A percentile compares a stretch with the other conserved stretches of the same genome.
Evolutionary conservation across 23 tunicate genomes (phyloP).

Genomic region (Corella eumyota): DNA sequence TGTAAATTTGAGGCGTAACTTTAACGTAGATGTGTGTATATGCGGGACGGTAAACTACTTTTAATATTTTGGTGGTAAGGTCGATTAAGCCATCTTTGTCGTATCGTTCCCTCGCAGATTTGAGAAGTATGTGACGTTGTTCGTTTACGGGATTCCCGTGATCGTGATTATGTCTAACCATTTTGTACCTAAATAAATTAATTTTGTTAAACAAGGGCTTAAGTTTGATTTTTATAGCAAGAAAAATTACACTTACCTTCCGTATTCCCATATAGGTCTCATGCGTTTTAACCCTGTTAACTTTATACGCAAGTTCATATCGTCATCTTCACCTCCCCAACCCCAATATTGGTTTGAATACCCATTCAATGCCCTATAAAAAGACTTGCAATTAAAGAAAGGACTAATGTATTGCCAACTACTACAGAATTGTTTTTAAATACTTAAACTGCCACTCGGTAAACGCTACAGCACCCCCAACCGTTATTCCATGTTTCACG

Average conservation of each 20-base stretch:
- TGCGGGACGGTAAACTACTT: not conserved
- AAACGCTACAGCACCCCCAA: slow-evolving; percentile 64
- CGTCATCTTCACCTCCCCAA: slow-evolving; percentile 82
- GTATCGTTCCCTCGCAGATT: slow-evolving; percentile 16
- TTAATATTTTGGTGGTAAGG: slow-evolving; percentile 14
- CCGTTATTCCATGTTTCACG: slow-evolving; percentile 31
- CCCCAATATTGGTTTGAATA: slow-evolving; percentile 73
- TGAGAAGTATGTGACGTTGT: slow-evolving; percentile 31
- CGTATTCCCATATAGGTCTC: slow-evolving; percentile 13
- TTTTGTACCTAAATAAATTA: slow-evolving; percentile 36
- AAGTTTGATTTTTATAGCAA: too few relatives aligned
- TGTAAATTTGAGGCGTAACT: too few relatives aligned
- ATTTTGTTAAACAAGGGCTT: not conserved
- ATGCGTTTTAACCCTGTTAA: slow-evolving; percentile 11
- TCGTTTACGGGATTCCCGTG: slow-evolving; percentile 35
- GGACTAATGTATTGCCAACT: not conserved
- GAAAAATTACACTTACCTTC: slow-evolving; percentile 19
- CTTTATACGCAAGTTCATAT: slow-evolving; percentile 39
- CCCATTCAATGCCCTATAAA: slow-evolving; percentile 39
- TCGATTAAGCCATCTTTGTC: slow-evolving; percentile 29
- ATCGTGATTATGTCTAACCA: slow-evolving; percentile 46
- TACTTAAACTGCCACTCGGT: slow-evolving; percentile 60
- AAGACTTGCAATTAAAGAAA: not conserved
- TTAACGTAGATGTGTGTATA: slow-evolving; percentile 11
- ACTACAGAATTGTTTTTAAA: not conserved